Evolutionary conservation across 2,888 invertebrate genomes (phyloP).

Genomic region (Brachyptera putata): DNA sequence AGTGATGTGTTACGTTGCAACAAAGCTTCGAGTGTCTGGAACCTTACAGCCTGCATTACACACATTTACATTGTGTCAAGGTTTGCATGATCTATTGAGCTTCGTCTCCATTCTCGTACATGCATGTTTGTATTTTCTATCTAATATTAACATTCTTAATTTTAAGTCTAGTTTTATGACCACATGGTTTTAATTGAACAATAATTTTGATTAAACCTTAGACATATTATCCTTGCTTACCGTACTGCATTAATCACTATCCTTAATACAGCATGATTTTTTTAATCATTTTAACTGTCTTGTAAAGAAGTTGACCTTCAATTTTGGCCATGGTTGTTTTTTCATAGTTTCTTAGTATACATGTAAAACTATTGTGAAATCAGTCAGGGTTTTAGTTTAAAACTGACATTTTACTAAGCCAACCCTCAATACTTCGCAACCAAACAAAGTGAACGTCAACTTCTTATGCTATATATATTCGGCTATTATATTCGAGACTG

Average conservation of each 20-base stretch:
- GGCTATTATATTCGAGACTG: constrained; percentile 20
- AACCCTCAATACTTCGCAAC: constrained; percentile 43
- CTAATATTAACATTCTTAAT: background rate
- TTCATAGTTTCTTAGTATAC: constrained; percentile 37
- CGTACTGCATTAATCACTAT: constrained; percentile 2
- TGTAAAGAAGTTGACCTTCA: constrained; percentile 94
- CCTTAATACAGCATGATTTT: constrained; percentile 9
- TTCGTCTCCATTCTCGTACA: too few relatives aligned
- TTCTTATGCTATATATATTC: constrained; percentile 56
- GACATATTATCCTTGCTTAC: background rate
- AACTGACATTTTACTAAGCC: too few relatives aligned
- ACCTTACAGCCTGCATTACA: too few relatives aligned
- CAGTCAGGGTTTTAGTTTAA: constrained; percentile 16
- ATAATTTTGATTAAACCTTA: background rate
- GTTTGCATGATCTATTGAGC: too few relatives aligned
- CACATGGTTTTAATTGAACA: background rate
- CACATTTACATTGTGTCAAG: too few relatives aligned
- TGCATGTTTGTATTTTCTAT: background rate
- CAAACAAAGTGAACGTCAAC: constrained; percentile 85
- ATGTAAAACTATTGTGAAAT: constrained; percentile 25
- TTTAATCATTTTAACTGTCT: constrained; percentile 34
- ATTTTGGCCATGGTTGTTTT: constrained; percentile 82
- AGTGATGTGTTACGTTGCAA: too few relatives aligned
- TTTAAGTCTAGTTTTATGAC: background rate
- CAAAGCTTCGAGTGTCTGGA: too few relatives aligned